Evolutionary conservation across 2,888 invertebrate species (phyloP), one percentile per base, ranked within the genome.

Genomic region (Latrodectus elegans): DNA sequence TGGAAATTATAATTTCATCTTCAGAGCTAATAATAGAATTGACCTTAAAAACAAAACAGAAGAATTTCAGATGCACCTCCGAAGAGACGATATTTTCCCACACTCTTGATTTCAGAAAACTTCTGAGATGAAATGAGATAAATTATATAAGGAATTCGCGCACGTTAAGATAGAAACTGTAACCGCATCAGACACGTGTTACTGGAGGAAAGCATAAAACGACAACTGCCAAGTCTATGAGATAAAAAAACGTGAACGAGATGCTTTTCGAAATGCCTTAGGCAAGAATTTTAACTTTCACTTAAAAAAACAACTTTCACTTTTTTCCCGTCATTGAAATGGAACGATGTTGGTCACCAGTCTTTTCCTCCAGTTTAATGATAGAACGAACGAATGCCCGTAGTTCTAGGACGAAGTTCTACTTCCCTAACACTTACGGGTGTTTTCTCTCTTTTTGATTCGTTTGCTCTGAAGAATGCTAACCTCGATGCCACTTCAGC

Each of bases 371-470:
- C 76, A 76, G 17, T 22, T 52, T 51, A 52, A 67, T 67, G 26
- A 78, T 68, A 65, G 12, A 76, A 78, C 77, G 77, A 78, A 22
- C 65, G 72, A 86, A 12, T 52, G 81, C 80, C 65, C 72, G 71
- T 70, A 72, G 79, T 78, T 77, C 65, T 84, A 71, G 84, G 71
- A 65, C 84, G 65, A 71, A 52, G 80, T 68, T 80, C 79, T 22
- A 85, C 80, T 85, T 85, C 85, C 85, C 84, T 65, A 79, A 84
- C 67, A 53, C 71, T 65, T 26, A 17, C 80, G 64, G 81, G 80
- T 76, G 86, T 86, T 86, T 75, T 64, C 55, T 75, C 79, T 76
- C 74, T 49, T 4, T 74, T 76, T 67, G 70, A n/a, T 52, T 72
- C 22, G 72, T 52, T 71, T 68, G 65, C 38, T 74, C 38, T 64